Evolutionary conservation across 2,113 vertebrate species (phyloP).

Genomic region (Cromileptes altivelis): DNA sequence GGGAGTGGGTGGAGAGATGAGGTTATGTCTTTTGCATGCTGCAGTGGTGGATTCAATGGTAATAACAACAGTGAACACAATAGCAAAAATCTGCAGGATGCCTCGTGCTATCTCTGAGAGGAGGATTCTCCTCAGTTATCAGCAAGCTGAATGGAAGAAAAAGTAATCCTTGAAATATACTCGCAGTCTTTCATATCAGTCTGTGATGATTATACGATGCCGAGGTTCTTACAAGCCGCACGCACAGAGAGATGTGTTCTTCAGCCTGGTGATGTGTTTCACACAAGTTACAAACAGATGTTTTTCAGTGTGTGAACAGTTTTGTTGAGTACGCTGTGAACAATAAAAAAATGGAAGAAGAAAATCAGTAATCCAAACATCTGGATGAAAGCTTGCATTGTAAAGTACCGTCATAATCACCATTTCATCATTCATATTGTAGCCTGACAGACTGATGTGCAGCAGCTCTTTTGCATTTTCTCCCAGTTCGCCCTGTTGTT

Average conservation of each 20-base stretch:
- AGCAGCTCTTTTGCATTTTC: background rate
- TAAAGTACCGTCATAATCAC: background rate
- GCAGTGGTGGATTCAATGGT: slow-evolving; percentile 36
- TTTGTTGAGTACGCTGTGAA: background rate
- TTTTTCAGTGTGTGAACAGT: background rate
- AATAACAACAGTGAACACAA: slow-evolving; percentile 53
- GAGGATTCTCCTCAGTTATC: slow-evolving; percentile 27
- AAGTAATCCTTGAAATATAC: background rate
- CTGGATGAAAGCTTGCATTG: too few species aligned
- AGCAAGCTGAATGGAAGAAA: background rate
- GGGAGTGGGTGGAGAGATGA: slow-evolving; percentile 63
- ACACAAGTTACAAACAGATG: background rate
- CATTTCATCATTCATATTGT: background rate
- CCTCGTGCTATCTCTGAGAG: slow-evolving; percentile 6
- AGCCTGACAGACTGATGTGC: background rate
- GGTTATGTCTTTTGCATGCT: slow-evolving; percentile 67
- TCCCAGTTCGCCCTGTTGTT: background rate
- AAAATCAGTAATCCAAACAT: background rate
- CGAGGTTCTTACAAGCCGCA: background rate
- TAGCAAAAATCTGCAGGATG: slow-evolving; percentile 17
- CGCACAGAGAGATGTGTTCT: slow-evolving; percentile 8
- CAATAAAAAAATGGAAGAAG: background rate
- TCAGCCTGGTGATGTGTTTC: background rate
- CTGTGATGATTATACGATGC: background rate
- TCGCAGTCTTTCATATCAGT: background rate